These are phyloP conservation scores for Chloropsis hardwickii DNA, from an alignment of 2,113 vertebrate species.

Conservation along the genomic window DNA sequence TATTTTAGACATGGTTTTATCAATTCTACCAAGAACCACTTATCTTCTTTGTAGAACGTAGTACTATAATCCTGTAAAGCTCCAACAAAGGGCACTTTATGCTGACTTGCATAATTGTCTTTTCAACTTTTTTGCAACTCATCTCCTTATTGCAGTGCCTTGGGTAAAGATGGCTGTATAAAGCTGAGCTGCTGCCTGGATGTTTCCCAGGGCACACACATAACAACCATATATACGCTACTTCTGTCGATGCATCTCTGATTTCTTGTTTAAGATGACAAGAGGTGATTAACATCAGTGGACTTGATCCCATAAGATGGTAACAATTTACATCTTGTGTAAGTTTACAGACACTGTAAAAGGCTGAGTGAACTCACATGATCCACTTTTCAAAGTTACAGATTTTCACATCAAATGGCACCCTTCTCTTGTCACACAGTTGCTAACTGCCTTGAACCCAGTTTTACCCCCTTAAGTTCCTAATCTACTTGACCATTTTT, in stretches of 20 bases:
- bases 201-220: background rate
- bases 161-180: background rate
- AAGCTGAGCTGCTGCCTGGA: background rate
- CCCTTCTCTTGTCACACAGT: background rate
- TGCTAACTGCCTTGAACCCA: background rate
- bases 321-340: background rate
- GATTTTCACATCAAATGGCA: background rate
- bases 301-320: background rate
- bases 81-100: background rate
- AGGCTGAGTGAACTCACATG: background rate
- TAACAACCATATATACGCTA: background rate
- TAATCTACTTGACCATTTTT: background rate
- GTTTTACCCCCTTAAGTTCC: background rate
- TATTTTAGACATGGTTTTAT: background rate
- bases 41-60: background rate
- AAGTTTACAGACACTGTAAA: background rate
- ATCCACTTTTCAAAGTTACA: background rate
- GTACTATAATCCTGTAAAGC: background rate
- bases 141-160: background rate
- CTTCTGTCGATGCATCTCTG: background rate
- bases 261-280: background rate
- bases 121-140: background rate
- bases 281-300: background rate
- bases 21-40: background rate
- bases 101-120: background rate